phyloP scores from a whole-genome alignment of 2,888 invertebrate species.

The Drosophila barbarae region DNA sequence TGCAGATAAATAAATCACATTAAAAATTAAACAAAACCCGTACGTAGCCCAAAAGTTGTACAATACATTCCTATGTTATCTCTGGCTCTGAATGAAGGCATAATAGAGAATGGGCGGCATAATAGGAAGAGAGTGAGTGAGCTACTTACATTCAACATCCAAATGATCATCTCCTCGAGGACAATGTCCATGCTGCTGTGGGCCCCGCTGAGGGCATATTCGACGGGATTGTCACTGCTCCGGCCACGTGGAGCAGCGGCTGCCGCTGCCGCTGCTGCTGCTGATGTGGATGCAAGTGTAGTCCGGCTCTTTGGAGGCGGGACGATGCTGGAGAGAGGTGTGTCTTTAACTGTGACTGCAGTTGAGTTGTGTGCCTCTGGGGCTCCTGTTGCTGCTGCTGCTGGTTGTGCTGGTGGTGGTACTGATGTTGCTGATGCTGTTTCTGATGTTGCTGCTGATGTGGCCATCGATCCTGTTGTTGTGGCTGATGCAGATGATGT shows the following conservation, averaged over 20 bases:
- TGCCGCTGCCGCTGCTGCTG: conserved; percentile 1
- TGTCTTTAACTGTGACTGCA: conserved; percentile 3
- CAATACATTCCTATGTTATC: conserved; percentile 24
- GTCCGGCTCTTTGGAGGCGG: conserved; percentile 10
- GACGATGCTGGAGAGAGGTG: conserved; percentile 5
- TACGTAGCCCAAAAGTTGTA: conserved; percentile 11
- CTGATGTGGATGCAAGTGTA: conserved; percentile 5
- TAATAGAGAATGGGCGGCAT: conserved; percentile 15
- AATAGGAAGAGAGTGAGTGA: conserved; percentile 1
- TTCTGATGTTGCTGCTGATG: conserved; percentile 23
- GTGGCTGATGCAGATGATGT: conserved; percentile 19
- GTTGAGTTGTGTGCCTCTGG: conserved; percentile 8
- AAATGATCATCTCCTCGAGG: conserved; percentile 61
- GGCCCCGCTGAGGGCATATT: conserved; percentile 59
- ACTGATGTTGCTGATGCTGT: conserved; percentile 16
- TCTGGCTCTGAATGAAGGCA: conserved; percentile 13
- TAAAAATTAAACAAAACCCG: conserved; percentile 64
- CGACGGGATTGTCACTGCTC: conserved; percentile 59
- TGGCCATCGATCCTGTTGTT: conserved; percentile 14
- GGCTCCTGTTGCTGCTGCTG: conserved; percentile 8
- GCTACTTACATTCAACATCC: conserved; percentile 67
- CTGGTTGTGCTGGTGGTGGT: not conserved
- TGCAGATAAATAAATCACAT: conserved; percentile 65
- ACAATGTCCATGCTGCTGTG: conserved; percentile 61
- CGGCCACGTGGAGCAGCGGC: conserved; percentile 33